Percentiles rank a stretch among this genome's conserved stretches.
phyloP scores from a whole-genome alignment of 2,888 invertebrate species.

The Oscheius sp. region DNA sequence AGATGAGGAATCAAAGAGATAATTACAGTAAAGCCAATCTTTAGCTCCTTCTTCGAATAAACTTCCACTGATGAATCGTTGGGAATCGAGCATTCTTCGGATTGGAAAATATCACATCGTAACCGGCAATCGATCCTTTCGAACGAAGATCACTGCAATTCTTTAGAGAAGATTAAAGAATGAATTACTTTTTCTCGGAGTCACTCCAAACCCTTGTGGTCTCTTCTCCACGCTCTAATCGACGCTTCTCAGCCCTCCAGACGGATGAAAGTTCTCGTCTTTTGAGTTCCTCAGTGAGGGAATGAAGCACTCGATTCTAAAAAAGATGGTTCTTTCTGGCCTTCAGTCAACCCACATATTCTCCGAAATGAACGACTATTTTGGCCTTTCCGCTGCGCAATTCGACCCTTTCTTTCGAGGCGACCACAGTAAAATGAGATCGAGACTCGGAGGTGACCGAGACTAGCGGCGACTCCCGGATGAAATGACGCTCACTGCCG shows the following conservation, averaged over 20 bases:
- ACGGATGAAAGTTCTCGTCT: conserved; percentile 33
- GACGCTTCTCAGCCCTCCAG: conserved; percentile 43
- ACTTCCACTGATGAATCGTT: conserved; percentile 23
- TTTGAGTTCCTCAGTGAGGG: conserved; percentile 39
- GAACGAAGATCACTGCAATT: conserved; percentile 15
- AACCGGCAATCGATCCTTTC: conserved; percentile 14
- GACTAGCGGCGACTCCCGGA: background rate
- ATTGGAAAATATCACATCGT: conserved; percentile 10
- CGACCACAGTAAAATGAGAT: conserved; percentile 47
- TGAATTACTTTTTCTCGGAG: conserved; percentile 31
- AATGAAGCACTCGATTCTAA: background rate
- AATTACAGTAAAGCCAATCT: background rate
- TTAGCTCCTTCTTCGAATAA: conserved; percentile 1
- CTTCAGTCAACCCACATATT: background rate
- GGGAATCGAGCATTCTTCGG: conserved; percentile 23
- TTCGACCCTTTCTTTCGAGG: conserved; percentile 41
- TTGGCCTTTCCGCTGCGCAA: conserved; percentile 47
- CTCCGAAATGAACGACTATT: conserved; percentile 44
- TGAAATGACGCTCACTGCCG: conserved; percentile 28
- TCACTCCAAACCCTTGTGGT: conserved; percentile 37
- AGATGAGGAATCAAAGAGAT: background rate
- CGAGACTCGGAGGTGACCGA: conserved; percentile 40
- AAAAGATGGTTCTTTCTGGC: background rate
- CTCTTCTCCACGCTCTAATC: conserved; percentile 34
- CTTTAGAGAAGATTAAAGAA: background rate